phyloP scores from a whole-genome alignment of 1,140 invertebrate genomes.

The Plodia interpunctella region DNA sequence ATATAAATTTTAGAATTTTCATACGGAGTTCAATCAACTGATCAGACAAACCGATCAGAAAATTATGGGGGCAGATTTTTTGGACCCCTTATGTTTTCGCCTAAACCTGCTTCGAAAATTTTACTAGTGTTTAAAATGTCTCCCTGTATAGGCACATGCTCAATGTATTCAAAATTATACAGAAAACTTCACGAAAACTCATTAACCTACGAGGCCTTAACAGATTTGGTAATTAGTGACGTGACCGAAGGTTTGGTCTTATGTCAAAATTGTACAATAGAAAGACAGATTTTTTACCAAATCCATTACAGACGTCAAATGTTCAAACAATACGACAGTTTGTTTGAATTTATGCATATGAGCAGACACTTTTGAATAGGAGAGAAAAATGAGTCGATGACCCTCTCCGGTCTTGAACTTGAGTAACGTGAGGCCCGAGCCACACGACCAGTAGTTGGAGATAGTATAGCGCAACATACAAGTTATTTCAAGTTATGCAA shows the following conservation, averaged over 20 bases:
- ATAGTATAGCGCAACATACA: too few relatives aligned
- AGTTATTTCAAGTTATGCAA: too few relatives aligned
- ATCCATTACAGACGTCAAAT: background rate
- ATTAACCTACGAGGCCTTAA: background rate
- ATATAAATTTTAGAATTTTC: too few relatives aligned
- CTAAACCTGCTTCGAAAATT: too few relatives aligned
- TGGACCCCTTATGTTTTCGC: too few relatives aligned
- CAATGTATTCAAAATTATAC: too few relatives aligned
- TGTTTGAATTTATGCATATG: background rate
- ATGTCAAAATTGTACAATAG: background rate
- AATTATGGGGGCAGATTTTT: too few relatives aligned
- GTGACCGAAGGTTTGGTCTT: background rate
- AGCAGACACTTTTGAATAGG: background rate
- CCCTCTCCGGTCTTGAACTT: slow-evolving; percentile 7
- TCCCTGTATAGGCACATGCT: too few relatives aligned
- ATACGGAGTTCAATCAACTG: too few relatives aligned
- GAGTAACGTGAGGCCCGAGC: background rate
- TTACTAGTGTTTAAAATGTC: too few relatives aligned
- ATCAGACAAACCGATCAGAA: too few relatives aligned
- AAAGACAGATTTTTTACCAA: background rate
- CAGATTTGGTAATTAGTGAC: background rate
- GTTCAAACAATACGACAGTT: background rate
- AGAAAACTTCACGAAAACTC: background rate
- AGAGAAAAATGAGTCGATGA: slow-evolving; percentile 5
- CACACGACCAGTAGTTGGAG: background rate